Percentiles rank a stretch among this genome's conserved stretches.
phyloP scores from a whole-genome alignment of 2,113 vertebrate genomes.

The Chelonoidis abingdonii region DNA sequence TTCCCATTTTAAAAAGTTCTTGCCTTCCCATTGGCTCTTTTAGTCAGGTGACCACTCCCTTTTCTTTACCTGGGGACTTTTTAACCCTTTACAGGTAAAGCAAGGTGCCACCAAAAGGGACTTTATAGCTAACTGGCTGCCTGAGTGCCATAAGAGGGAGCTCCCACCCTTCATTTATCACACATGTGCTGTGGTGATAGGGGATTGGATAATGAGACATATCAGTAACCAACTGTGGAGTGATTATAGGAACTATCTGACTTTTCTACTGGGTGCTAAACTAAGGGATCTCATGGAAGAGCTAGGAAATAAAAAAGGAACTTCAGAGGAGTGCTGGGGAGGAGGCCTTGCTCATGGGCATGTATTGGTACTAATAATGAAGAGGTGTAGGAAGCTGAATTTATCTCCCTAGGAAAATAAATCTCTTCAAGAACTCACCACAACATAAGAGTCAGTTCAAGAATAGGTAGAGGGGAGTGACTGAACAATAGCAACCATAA shows the following conservation, averaged over 20 bases:
- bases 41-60: too few relatives aligned
- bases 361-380: background rate
- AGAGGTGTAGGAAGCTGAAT: background rate
- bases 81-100: too few relatives aligned
- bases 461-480: background rate
- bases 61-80: too few relatives aligned
- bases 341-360: background rate
- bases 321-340: background rate
- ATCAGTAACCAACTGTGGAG: rapidly evolving
- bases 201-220: background rate
- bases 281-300: rapidly evolving
- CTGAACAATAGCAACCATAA: background rate
- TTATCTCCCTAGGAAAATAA: background rate
- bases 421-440: background rate
- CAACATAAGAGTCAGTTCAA: background rate
- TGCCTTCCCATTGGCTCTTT: too few relatives aligned
- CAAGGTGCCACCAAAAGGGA: too few relatives aligned
- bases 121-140: too few relatives aligned
- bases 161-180: too few relatives aligned
- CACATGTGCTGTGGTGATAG: rapidly evolving
- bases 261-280: background rate
- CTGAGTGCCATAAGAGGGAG: too few relatives aligned
- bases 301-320: background rate
- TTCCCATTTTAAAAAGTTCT: too few relatives aligned
- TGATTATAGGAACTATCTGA: background rate